Base-by-base conservation (phyloP, 2,797 vertebrate genomes). In the Menidia menidia region DNA sequence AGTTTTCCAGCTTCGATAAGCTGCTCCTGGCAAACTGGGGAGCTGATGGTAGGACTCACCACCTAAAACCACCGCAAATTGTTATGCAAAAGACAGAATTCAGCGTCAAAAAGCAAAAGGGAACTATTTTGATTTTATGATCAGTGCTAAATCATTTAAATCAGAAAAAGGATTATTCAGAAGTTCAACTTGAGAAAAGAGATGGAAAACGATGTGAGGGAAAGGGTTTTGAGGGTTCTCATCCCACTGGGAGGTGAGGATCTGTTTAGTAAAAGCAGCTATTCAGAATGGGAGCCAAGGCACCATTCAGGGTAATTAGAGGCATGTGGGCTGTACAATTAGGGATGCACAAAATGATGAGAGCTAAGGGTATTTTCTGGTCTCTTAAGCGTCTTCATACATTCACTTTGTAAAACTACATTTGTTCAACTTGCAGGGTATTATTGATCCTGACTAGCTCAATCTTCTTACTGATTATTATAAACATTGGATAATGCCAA, bases 21-120 rank as follows among this genome's bases (percentile, higher is more conserved):
- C 91, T 99, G 98, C 63, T 98, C 97, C 94, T 99, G 98, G 56
- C 98, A 99, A 82, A 98, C 98, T 0, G 97, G 97, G 3, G 97
- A 98, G 75, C 97, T 98, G 90, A 99, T 98, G 83, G 98, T 98
- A 56, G 98, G 97, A 76, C 97, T 98, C 80, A 99, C 97, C 62
- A 99, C 98, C 98, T 98, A 75, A 6, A 31, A n/a, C 33, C 74
- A 31, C 6, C 57, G n/a, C 13, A 56, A 60, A 2, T 10, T 14
- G 9, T 13, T 43, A 64, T 25, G n/a, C 12, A 7, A 14, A 4
- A 14, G 44, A 48, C 6, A 41, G 6, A 58, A 25, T 19, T 12
- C 2, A 19, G 4, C 30, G 33, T 15, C 11, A 47, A 57, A 4
- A 41, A 18, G 15, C 10, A 13, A 1, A 7, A 43, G 0, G 13